These are phyloP conservation scores for Callaeas wilsoni DNA, from an alignment of 2,113 vertebrate species.

Conservation along the genomic window DNA sequence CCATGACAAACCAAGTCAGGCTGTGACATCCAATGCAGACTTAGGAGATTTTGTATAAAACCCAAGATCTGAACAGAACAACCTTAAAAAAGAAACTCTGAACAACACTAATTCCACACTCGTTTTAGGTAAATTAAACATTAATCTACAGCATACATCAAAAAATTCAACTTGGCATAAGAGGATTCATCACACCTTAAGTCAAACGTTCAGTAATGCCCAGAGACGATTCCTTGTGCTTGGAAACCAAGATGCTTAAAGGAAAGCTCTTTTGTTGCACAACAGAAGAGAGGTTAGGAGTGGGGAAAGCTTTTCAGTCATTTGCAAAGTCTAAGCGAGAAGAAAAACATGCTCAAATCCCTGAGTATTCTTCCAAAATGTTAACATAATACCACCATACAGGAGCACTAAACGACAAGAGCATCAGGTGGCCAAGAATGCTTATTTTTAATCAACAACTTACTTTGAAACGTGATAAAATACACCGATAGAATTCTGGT, in stretches of 20 bases:
- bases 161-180: conserved; percentile 33
- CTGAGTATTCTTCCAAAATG: not conserved
- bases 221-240: conserved; percentile 45
- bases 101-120: not conserved
- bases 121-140: not conserved
- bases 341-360: conserved; percentile 62
- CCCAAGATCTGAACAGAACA: not conserved
- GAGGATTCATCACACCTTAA: conserved; percentile 61
- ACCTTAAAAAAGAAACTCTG: not conserved
- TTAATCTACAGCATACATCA: not conserved
- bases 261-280: conserved; percentile 60
- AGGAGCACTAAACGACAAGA: not conserved
- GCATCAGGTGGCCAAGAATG: not conserved
- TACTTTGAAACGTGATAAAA: not conserved
- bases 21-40: not conserved
- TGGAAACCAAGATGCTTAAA: conserved; percentile 58
- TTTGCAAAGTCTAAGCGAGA: conserved; percentile 60
- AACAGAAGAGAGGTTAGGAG: conserved; percentile 59
- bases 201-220: conserved; percentile 36
- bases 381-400: conserved; percentile 25
- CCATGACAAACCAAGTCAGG: not conserved
- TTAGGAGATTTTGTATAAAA: not conserved
- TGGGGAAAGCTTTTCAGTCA: conserved; percentile 65
- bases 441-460: not conserved
- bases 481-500: not conserved